Conservation (phyloP, 2,797 vertebrate species). For the Schizopygopsis pylzovi region DNA sequence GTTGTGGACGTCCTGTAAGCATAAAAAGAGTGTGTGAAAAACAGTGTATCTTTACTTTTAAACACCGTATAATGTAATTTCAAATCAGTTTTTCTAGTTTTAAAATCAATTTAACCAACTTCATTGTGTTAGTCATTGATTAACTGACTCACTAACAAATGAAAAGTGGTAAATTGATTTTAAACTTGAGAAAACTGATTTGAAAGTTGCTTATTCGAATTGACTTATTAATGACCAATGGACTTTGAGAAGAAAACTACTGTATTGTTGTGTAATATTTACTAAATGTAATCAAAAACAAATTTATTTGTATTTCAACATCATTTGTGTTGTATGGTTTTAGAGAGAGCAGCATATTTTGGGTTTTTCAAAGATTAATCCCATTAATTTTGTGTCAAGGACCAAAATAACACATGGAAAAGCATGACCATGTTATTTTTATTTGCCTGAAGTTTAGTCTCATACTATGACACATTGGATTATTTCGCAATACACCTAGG, state of each 20-base stretch:
- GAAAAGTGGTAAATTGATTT: background rate
- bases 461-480: background rate
- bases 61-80: too few relatives aligned
- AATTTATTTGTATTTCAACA: background rate
- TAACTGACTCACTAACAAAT: too few relatives aligned
- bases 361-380: background rate
- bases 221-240: background rate
- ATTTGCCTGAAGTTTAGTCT: background rate
- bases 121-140: too few relatives aligned
- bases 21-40: background rate
- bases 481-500: conserved; percentile 16
- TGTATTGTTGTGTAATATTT: background rate
- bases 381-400: background rate
- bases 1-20: conserved; percentile 1
- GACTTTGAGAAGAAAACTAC: background rate
- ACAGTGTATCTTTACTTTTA: background rate
- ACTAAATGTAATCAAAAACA: background rate
- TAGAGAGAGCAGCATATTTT: background rate
- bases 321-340: background rate
- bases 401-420: background rate
- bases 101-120: too few relatives aligned
- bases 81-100: too few relatives aligned
- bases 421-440: background rate
- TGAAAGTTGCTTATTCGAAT: background rate
- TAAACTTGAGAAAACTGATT: background rate